Evolutionary conservation across 2,888 invertebrate genomes (phyloP), one percentile per base, ranked within the genome.

Genomic region (Schrankia costaestrigalis): DNA sequence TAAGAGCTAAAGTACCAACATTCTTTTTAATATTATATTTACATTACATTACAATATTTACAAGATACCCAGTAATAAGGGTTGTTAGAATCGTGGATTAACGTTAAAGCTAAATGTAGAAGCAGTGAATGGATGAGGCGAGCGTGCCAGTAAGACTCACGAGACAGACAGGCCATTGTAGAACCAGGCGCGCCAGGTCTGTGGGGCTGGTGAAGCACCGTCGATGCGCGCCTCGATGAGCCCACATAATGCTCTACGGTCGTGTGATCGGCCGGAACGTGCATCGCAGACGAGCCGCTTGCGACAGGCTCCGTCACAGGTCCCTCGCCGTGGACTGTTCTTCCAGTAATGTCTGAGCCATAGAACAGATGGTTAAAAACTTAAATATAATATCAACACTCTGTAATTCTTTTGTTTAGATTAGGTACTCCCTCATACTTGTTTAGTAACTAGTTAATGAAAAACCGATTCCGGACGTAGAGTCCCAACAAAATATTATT

Each of bases 231-330:
- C 94, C 67, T 95, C 95, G 17, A 96, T 92, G 59, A 91, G 93
- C 41, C 94, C 93, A 73, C 95, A 96, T 38, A 96, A 90, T 35
- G 92, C 92, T 64, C 93, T 94, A 3, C 95, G 90, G 76, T 95
- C 96, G 70, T 96, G 96, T 31, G 95, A 95, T 27, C 95, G 90
- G 0, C 96, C 97, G 9, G 96, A 96, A 33, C 95, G 91, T 34
- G 95, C 90, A 78, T 96, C 96, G 71, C 97, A 97, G 19, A 97
- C 85, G 65, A 96, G 89, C 25, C 95, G 90, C 76, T 95, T 96
- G 45, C 94, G 93, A 63, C 97, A 97, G 55, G 95, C 95, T 4
- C 93, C 92, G 75, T 95, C 94, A 71, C 97, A 97, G 0, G 87
- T 73, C 6, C 95, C 94, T 22, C 94, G 90, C 0, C 94, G 93